Percentiles rank a stretch among this genome's conserved stretches.
These are phyloP conservation scores for Rhingia campestris DNA, from an alignment of 2,888 invertebrate genomes.

Conservation along the genomic window DNA sequence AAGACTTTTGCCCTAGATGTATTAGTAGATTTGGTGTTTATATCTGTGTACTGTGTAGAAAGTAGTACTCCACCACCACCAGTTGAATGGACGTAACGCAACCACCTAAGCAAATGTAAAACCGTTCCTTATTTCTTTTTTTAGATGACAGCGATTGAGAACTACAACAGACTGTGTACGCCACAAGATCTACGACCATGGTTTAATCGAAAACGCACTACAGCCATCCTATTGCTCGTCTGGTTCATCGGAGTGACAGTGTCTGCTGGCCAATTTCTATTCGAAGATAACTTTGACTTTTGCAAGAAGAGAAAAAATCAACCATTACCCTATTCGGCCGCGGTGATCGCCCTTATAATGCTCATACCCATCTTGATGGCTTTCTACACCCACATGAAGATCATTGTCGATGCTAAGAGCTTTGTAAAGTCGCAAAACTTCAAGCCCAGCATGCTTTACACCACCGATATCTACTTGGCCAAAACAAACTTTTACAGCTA, in stretches of 20 bases:
- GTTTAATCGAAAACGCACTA: conserved; percentile 82
- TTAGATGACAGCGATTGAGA: conserved; percentile 86
- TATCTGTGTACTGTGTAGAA: conserved; percentile 15
- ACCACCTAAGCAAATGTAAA: background rate
- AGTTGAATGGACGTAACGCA: conserved; percentile 2
- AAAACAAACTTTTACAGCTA: conserved; percentile 87
- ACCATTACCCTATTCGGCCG: conserved; percentile 84
- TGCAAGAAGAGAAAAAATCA: conserved; percentile 85
- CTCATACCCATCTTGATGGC: conserved; percentile 85
- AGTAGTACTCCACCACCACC: conserved; percentile 23
- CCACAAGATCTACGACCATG: conserved; percentile 81
- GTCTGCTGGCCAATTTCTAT: conserved; percentile 86
- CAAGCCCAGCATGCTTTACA: conserved; percentile 86
- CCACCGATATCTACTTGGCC: conserved; percentile 86
- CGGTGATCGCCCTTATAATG: conserved; percentile 85
- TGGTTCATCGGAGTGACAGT: conserved; percentile 85
- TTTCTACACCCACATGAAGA: conserved; percentile 84
- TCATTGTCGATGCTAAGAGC: conserved; percentile 84
- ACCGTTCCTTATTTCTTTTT: conserved; percentile 36
- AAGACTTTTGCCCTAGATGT: conserved; percentile 27
- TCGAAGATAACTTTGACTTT: conserved; percentile 87
- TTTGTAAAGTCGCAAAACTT: conserved; percentile 85
- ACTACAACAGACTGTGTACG: conserved; percentile 86
- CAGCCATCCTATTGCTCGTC: conserved; percentile 84
- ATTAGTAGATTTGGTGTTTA: conserved; percentile 38